Conservation (phyloP, 2,113 vertebrate genomes). For the Sceloporus tristichus region DNA sequence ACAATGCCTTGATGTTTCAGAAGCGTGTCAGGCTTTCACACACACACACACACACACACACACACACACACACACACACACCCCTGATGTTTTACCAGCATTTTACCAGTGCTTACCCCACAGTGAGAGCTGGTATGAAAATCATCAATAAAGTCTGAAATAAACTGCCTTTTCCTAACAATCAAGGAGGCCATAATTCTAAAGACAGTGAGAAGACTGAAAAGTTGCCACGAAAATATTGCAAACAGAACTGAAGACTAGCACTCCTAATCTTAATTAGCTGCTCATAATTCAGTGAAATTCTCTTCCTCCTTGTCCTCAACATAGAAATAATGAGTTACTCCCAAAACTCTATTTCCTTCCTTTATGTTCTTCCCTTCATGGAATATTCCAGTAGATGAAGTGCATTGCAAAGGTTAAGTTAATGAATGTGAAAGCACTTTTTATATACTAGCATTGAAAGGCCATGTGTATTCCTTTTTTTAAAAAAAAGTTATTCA, state of each 20-base stretch:
- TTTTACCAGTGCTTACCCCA: too few relatives aligned
- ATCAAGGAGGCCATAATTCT: background rate
- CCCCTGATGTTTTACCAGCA: too few relatives aligned
- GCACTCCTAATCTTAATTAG: slow-evolving; percentile 14
- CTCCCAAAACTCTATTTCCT: too few relatives aligned
- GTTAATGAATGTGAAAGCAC: slow-evolving; percentile 46
- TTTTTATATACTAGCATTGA: slow-evolving; percentile 46
- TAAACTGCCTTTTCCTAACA: background rate
- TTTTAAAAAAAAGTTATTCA: background rate
- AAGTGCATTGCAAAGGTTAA: slow-evolving; percentile 43
- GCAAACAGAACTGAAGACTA: background rate
- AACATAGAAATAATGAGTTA: slow-evolving; percentile 17
- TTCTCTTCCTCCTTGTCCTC: background rate
- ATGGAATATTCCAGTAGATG: slow-evolving; percentile 45
- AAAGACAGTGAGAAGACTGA: background rate
- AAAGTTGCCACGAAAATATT: background rate
- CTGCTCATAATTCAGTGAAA: slow-evolving; percentile 52
- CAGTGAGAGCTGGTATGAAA: too few relatives aligned
- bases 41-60: too few relatives aligned
- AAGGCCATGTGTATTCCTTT: background rate
- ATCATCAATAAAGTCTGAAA: background rate
- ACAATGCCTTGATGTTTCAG: too few relatives aligned
- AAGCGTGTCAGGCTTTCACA: too few relatives aligned
- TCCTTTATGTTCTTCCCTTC: slow-evolving; percentile 28
- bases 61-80: too few relatives aligned